Evolutionary conservation across 2,888 invertebrate species (phyloP).

Genomic region (Colletes collaris): DNA sequence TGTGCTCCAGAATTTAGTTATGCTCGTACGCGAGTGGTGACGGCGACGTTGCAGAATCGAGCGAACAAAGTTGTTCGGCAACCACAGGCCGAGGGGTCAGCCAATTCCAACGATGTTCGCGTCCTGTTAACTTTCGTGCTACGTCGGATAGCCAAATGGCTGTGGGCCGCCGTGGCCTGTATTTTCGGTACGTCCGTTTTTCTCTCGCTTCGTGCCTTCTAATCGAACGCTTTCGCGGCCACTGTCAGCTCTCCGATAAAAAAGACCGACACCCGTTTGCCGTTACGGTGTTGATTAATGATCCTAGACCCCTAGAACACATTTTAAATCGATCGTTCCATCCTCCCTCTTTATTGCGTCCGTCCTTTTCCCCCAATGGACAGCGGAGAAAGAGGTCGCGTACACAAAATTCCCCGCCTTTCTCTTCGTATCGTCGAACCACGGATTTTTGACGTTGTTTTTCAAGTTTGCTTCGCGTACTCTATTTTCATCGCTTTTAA

Average conservation of each 20-base stretch:
- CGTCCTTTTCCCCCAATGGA: background rate
- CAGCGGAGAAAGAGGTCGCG: no score
- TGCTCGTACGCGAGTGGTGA: constrained; percentile 3
- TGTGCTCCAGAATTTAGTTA: constrained; percentile 24
- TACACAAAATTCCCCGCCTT: no score
- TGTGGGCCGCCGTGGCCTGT: constrained; percentile 39
- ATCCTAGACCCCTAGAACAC: background rate
- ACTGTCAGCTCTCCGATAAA: constrained; percentile 27
- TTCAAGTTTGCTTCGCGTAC: no score
- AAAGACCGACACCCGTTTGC: constrained; percentile 13
- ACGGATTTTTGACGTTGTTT: no score
- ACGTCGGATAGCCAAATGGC: constrained; percentile 51
- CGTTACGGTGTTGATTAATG: constrained; percentile 34
- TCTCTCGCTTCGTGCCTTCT: background rate
- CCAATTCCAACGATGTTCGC: constrained; percentile 57
- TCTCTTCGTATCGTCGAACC: no score
- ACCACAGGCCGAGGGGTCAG: constrained; percentile 50
- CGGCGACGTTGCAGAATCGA: constrained; percentile 41
- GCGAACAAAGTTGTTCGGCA: constrained; percentile 57
- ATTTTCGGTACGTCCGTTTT: constrained; percentile 33
- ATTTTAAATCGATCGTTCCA: constrained; percentile 16
- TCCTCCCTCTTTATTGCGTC: background rate
- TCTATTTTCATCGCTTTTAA: no score
- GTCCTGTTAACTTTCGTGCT: constrained; percentile 59
- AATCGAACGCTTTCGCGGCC: constrained; percentile 25